Evolutionary conservation across 2,888 invertebrate genomes (phyloP), one percentile per base, ranked within the genome.

Genomic region (Pheosia gnoma): DNA sequence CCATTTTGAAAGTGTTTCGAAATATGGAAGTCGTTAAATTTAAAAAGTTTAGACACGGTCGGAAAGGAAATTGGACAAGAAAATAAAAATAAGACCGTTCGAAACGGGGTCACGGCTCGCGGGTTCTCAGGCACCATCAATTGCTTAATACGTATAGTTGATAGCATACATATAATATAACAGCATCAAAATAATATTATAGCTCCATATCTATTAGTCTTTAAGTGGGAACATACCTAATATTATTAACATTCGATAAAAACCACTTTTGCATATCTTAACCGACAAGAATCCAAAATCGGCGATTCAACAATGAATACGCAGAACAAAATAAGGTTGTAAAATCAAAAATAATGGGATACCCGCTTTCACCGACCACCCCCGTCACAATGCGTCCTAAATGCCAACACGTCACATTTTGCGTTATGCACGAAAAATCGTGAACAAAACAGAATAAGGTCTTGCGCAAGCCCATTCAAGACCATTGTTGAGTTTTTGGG

Each of bases 351-450:
- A 72, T 67, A 75, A 73, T 72, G 74, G 73, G 74, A 61, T 67
- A 61, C 65, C 80, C 84, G 86, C 90, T 91, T 92, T 91, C 91
- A 84, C 91, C 82, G 87, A 83, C 91, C 92, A 91, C 91, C 90
- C 89, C 74, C 73, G 62, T 68, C 78, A 86, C 86, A 88, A 86
- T 81, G 69, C 74, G 70, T 74, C 70, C 66, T 72, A 81, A 83
- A 85, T 81, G 80, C 82, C 83, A 82, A 82, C 81, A 78, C 78
- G 81, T 82, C 79, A 81, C 78, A 80, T 79, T 84, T 80, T 78
- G 78, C 72, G 78, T 75, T 84, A 81, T 85, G 82, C 85, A 89
- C 85, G 85, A 86, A 87, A 84, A 85, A 81, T 86, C 87, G 87
- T 87, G 85, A 79, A 89, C 85, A 90, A 87, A 88, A 85, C 83